Conservation (phyloP, 2,113 vertebrate genomes). For the Chloropsis cyanopogon region DNA sequence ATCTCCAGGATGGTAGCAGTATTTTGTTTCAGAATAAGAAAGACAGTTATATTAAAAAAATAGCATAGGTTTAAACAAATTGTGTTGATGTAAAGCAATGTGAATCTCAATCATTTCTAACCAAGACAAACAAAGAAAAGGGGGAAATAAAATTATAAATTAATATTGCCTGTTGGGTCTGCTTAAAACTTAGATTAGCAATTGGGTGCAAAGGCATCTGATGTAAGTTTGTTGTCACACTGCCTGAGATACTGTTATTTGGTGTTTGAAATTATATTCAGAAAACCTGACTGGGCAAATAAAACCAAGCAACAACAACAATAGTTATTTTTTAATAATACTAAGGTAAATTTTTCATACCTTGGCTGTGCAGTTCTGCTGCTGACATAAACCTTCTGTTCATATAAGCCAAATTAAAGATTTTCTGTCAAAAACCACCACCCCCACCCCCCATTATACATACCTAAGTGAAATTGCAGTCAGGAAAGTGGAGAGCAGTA, state of each 20-base stretch:
- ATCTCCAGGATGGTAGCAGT: background rate
- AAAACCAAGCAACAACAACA: background rate
- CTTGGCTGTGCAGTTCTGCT: background rate
- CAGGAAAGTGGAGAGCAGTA: background rate
- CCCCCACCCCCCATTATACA: accelerated
- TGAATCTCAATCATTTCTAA: background rate
- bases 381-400: background rate
- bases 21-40: background rate
- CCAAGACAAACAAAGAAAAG: background rate
- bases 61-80: background rate
- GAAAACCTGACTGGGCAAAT: background rate
- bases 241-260: background rate
- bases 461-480: background rate
- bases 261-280: background rate
- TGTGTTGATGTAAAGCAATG: background rate
- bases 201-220: background rate
- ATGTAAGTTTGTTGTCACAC: background rate
- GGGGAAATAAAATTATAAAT: background rate
- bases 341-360: background rate
- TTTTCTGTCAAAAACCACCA: background rate
- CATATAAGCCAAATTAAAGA: background rate
- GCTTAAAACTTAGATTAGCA: background rate
- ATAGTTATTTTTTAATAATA: background rate
- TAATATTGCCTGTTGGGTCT: background rate
- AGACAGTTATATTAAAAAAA: background rate